phyloP scores from a whole-genome alignment of 2,113 vertebrate genomes.

The Sapayoa aenigma region DNA sequence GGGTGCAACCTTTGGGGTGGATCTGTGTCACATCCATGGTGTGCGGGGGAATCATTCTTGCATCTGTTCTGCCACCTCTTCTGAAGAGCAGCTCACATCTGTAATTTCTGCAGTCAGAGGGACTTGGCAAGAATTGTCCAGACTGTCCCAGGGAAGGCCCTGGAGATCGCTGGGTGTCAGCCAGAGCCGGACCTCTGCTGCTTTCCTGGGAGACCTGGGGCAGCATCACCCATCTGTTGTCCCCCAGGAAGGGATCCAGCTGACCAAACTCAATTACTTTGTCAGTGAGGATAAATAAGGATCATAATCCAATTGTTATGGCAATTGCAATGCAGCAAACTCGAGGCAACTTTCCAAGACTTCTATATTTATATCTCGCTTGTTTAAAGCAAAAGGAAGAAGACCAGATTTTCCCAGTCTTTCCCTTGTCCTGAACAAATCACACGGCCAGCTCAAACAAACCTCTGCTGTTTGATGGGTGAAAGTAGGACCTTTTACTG shows the following conservation, averaged over 20 bases:
- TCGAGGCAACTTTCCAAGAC: not conserved
- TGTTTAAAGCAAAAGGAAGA: not conserved
- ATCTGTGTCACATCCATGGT: not conserved
- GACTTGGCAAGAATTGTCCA: not conserved
- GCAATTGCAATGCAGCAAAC: constrained; percentile 26
- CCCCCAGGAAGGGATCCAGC: not conserved
- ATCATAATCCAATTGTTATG: constrained; percentile 47
- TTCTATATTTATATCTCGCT: constrained; percentile 5
- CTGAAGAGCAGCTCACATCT: not conserved
- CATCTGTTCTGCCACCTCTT: not conserved
- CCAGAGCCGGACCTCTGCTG: not conserved
- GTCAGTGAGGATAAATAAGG: constrained; percentile 30
- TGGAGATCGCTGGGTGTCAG: not conserved
- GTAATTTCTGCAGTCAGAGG: not conserved
- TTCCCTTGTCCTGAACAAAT: not conserved
- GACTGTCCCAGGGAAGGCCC: not conserved
- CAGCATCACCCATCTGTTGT: not conserved
- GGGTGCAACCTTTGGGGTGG: not conserved
- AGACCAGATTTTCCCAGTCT: not conserved
- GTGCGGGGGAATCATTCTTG: not conserved
- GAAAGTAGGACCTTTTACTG: not conserved
- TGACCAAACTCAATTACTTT: constrained; percentile 18
- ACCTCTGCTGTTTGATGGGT: not conserved
- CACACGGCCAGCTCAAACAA: not conserved
- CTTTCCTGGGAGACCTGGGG: not conserved